Conservation (phyloP, 2,113 vertebrate genomes). For the Falcunculus frontatus region DNA sequence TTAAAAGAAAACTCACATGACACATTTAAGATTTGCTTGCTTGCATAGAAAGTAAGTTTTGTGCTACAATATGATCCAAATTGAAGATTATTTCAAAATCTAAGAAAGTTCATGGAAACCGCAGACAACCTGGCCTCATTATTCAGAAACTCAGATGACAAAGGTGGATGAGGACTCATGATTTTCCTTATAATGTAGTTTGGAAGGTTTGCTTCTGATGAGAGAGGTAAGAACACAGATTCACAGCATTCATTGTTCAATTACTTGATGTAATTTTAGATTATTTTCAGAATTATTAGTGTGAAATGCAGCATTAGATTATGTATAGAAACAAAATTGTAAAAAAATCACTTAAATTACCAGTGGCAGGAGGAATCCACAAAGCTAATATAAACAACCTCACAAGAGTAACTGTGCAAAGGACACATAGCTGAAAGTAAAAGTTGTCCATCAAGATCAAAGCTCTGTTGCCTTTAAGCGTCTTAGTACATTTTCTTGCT, state of each 20-base stretch:
- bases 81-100: neutral
- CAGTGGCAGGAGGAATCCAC: neutral
- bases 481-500: neutral
- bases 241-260: neutral
- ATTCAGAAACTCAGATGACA: neutral
- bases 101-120: neutral
- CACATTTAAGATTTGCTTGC: neutral
- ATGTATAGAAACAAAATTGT: neutral
- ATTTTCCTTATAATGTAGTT: neutral
- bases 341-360: neutral
- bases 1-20: neutral
- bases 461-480: neutral
- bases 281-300: slow-evolving; percentile 33
- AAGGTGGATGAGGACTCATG: neutral
- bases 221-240: neutral
- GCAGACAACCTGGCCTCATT: neutral
- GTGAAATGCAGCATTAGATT: neutral
- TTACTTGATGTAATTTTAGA: slow-evolving; percentile 3
- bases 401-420: neutral
- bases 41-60: neutral
- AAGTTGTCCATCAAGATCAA: neutral
- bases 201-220: neutral
- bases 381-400: neutral
- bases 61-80: neutral
- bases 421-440: neutral